Conservation (phyloP, 1,140 invertebrate species). For the Drosophila truncata region DNA sequence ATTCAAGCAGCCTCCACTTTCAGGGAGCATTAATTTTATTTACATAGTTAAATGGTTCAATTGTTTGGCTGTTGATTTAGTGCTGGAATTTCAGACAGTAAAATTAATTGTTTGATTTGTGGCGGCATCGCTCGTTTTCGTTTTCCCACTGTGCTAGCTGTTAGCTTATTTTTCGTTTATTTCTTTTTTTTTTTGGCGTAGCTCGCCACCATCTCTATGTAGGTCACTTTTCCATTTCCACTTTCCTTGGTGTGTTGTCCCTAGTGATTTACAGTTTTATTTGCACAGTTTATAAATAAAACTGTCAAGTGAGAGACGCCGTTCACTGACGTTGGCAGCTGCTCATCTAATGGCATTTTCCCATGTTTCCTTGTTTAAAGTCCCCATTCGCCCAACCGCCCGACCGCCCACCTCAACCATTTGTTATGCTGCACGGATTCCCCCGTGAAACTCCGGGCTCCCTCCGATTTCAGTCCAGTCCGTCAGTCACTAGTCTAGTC, state of each 20-base stretch:
- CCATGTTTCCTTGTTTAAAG: conserved; percentile 58
- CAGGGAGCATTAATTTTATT: conserved; percentile 76
- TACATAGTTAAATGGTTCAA: conserved; percentile 83
- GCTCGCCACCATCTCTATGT: conserved; percentile 46
- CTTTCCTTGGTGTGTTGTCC: conserved; percentile 30
- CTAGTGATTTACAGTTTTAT: conserved; percentile 77
- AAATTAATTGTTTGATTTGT: conserved; percentile 83
- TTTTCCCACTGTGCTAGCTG: conserved; percentile 10
- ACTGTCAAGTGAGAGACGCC: conserved; percentile 67
- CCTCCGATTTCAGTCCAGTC: conserved; percentile 42
- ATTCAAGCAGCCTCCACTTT: conserved; percentile 8
- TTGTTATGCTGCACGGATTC: conserved; percentile 48
- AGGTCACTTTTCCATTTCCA: conserved; percentile 50
- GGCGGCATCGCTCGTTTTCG: conserved; percentile 42
- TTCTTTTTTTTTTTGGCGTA: conserved; percentile 7
- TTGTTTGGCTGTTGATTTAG: conserved; percentile 82
- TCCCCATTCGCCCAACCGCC: too few relatives aligned
- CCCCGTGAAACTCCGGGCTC: not conserved
- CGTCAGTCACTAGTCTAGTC: conserved; percentile 54
- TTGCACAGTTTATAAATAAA: conserved; percentile 83
- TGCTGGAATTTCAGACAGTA: conserved; percentile 78
- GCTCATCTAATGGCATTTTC: conserved; percentile 66
- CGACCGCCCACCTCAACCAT: conserved; percentile 24
- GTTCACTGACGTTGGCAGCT: conserved; percentile 71
- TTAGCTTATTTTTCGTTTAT: conserved; percentile 9